Base-by-base conservation (phyloP, 2,113 vertebrate genomes). In the Paralichthys olivaceus region DNA sequence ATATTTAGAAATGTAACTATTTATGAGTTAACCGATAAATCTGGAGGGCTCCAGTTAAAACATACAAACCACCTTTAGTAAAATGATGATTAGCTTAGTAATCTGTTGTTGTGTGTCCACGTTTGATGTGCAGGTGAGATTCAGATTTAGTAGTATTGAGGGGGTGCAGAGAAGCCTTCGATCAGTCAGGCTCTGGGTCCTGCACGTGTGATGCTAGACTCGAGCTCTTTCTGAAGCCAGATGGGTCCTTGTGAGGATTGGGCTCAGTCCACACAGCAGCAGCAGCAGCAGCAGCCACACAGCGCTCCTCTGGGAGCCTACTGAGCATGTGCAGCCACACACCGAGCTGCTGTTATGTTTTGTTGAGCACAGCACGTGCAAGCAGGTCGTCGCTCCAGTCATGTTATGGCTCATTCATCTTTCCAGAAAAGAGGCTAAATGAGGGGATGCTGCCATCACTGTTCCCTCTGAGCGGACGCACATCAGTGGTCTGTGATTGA, bases 311-410 rank as follows among this genome's bases (percentile, higher is more conserved):
- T 9, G 40, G 53, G 86, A 59, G 1, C 23, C 26, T 62, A 73
- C 83, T 77, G 87, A 89, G 84, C 80, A 87, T 86, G 90, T 84
- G 83, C 85, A 80, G 71, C 17, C 51, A 67, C 64, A 84, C 71
- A 86, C 79, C 77, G 87, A 88, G 86, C 90, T 89, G 87, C 85
- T 90, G 90, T 85, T 73, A 43, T 51, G 64, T 40, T 83, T 79
- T 83, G 80, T 76, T 72, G 58, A 82, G 55, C 57, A 40, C 5
- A 7, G 32, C 26, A 55, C 7, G 7, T 37, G 45, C 75, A 75
- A 80, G 77, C 53, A 65, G 61, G 61, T 55, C 55, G 69, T 68
- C 3, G 4, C 77, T 75, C 56, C 49, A 32, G 74, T 69, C 74
- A 71, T 64, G 63, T 71, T 69, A 40, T 7, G 62, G 32, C 66